These are phyloP conservation scores for Reinhardtius hippoglossoides DNA, from an alignment of 2,113 vertebrate genomes.

Conservation along the genomic window DNA sequence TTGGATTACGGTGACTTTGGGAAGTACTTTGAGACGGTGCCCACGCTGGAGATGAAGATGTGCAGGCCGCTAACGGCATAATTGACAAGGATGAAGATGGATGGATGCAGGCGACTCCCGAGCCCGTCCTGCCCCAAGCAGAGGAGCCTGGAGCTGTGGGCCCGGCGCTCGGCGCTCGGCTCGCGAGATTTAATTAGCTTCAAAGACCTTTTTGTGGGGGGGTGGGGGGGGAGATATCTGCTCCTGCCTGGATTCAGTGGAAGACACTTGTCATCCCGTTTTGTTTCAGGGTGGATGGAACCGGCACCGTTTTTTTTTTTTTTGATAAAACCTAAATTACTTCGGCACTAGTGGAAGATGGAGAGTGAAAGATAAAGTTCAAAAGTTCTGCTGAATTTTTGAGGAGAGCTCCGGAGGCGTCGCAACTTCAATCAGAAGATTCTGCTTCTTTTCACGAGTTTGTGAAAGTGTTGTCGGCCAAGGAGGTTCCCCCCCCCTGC, in stretches of 20 bases:
- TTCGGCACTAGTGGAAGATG: background rate
- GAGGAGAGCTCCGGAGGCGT: background rate
- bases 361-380: background rate
- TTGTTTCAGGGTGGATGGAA: background rate
- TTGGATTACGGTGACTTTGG: slow-evolving; percentile 81
- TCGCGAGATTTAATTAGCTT: slow-evolving; percentile 58
- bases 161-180: slow-evolving; percentile 3
- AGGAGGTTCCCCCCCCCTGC: too few relatives aligned
- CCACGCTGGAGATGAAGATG: slow-evolving; percentile 76
- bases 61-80: slow-evolving; percentile 65
- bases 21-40: slow-evolving; percentile 76
- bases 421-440: background rate
- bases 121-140: slow-evolving; percentile 56
- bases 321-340: background rate
- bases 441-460: too few relatives aligned
- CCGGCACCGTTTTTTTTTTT: background rate
- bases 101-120: slow-evolving; percentile 63
- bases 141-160: slow-evolving; percentile 52
- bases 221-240: background rate
- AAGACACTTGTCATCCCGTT: background rate
- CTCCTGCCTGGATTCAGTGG: slow-evolving; percentile 8
- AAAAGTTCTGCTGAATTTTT: background rate
- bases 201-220: slow-evolving; percentile 13
- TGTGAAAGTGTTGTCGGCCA: background rate
- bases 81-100: slow-evolving; percentile 81